Conservation (phyloP, 1,140 invertebrate species). For the Drosophila pseudoananassae region DNA sequence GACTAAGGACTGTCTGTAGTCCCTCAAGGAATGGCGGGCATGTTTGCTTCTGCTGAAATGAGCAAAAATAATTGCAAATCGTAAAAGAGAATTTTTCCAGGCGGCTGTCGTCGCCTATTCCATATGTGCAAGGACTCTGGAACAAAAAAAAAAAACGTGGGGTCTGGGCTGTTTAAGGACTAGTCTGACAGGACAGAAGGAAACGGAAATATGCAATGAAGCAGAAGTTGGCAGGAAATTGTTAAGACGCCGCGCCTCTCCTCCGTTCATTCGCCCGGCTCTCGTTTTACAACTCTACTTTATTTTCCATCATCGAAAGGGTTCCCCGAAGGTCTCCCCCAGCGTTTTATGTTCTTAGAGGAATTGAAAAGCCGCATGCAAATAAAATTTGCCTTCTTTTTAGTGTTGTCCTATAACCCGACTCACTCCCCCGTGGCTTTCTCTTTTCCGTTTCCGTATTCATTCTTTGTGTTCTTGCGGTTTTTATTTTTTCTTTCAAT, state of each 20-base stretch:
- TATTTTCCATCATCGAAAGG: constrained; percentile 79
- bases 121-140: constrained; percentile 26
- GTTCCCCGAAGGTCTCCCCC: constrained; percentile 42
- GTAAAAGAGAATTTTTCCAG: constrained; percentile 63
- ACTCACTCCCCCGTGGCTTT: constrained; percentile 10
- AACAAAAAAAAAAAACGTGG: too few species aligned
- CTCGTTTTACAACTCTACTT: constrained; percentile 65
- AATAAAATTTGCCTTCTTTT: constrained; percentile 77
- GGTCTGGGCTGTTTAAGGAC: not conserved
- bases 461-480: constrained; percentile 62
- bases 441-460: constrained; percentile 28
- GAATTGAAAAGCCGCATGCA: constrained; percentile 80
- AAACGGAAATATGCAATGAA: constrained; percentile 81
- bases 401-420: constrained; percentile 70
- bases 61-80: constrained; percentile 82
- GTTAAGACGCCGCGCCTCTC: constrained; percentile 61
- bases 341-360: constrained; percentile 72
- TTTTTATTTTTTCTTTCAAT: constrained; percentile 72
- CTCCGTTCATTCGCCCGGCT: not conserved
- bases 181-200: constrained; percentile 26
- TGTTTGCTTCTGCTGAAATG: constrained; percentile 81
- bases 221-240: constrained; percentile 81
- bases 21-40: constrained; percentile 74
- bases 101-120: constrained; percentile 50
- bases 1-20: constrained; percentile 46